Evolutionary conservation across 2,113 vertebrate species (phyloP).

Genomic region (Microcebus lehilahytsara): DNA sequence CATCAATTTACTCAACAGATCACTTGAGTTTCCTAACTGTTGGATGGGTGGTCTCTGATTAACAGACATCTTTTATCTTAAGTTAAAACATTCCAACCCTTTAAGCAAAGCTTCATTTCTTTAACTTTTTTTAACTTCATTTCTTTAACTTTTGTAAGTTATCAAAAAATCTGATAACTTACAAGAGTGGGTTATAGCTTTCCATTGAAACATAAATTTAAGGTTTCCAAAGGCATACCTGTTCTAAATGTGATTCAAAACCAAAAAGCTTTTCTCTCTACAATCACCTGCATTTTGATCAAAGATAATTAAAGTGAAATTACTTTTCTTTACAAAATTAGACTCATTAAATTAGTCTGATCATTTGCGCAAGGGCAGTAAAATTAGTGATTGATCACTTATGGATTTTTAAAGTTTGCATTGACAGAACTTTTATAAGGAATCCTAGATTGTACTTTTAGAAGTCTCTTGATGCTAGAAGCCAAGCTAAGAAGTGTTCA

Average conservation of each 20-base stretch:
- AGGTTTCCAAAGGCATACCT: no score
- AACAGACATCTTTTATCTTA: no score
- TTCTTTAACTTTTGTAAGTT: no score
- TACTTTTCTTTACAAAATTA: not conserved
- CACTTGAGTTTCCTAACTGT: no score
- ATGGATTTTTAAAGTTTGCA: not conserved
- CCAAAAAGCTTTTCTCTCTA: not conserved
- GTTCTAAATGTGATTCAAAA: no score
- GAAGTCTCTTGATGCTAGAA: not conserved
- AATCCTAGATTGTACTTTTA: not conserved
- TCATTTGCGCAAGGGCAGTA: not conserved
- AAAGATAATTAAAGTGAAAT: not conserved
- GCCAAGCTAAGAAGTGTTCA: not conserved
- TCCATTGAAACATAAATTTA: not conserved
- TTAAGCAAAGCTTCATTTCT: no score
- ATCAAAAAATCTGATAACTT: not conserved
- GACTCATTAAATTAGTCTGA: slow-evolving; percentile 1
- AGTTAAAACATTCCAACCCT: no score
- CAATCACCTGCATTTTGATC: not conserved
- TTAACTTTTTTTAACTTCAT: no score
- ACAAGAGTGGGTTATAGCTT: not conserved
- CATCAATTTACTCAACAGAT: no score
- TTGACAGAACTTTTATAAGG: not conserved
- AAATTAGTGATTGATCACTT: not conserved
- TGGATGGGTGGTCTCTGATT: no score